Percentiles rank a stretch among this genome's conserved stretches.
These are phyloP conservation scores for Stigmatopora argus DNA, from an alignment of 2,113 vertebrate genomes.

Conservation along the genomic window DNA sequence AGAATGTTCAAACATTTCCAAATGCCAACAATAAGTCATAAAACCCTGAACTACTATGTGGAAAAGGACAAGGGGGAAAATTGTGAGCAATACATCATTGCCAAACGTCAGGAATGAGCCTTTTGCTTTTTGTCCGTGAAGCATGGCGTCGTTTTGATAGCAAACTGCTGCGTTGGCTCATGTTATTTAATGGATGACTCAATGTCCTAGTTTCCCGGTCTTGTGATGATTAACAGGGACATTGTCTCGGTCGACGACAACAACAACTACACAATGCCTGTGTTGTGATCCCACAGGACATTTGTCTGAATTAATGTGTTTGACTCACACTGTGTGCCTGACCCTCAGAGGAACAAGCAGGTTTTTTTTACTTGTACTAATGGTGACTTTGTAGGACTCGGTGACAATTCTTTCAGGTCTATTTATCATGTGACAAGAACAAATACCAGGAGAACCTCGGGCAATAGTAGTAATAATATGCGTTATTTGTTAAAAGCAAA, in stretches of 20 bases:
- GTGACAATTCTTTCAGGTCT: slow-evolving; percentile 1
- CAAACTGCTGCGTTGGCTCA: slow-evolving; percentile 1
- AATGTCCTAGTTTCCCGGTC: slow-evolving; percentile 1
- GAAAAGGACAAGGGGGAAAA: slow-evolving; percentile 7
- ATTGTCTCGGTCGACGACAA: not conserved
- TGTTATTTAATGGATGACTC: slow-evolving; percentile 7
- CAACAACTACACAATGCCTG: slow-evolving; percentile 1
- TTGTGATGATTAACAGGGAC: slow-evolving; percentile 7
- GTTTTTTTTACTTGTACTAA: not conserved
- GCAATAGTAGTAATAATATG: no score
- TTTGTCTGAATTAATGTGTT: slow-evolving; percentile 6
- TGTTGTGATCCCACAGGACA: not conserved
- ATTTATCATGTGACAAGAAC: slow-evolving; percentile 5
- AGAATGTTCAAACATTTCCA: not conserved
- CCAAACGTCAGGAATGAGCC: slow-evolving; percentile 1
- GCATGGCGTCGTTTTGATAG: not conserved
- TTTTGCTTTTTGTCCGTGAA: not conserved
- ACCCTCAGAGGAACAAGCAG: slow-evolving; percentile 4
- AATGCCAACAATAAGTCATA: no score
- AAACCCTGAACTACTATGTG: not conserved
- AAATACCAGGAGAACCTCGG: not conserved
- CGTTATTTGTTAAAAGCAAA: no score
- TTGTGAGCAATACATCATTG: slow-evolving; percentile 5
- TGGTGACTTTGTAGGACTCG: slow-evolving; percentile 3
- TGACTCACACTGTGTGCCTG: slow-evolving; percentile 5